Base-by-base conservation (phyloP, 2,888 invertebrate species). In the Noctua janthina region DNA sequence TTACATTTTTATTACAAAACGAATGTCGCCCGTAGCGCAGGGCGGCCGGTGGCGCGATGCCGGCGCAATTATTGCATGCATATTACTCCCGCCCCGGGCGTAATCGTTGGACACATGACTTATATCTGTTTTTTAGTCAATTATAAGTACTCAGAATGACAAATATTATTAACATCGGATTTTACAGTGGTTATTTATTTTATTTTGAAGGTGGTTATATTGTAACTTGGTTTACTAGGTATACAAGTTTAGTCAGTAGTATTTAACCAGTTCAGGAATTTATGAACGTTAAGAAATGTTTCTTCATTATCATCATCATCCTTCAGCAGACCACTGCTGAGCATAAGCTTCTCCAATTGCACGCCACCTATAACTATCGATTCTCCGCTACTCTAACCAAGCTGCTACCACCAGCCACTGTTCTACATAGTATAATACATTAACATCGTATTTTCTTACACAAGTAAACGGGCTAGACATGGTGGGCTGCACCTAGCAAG, bases 21-120 rank as follows among this genome's bases (percentile, higher is more conserved):
- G 76, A 79, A 82, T 90, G 84, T 91, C 86, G 82, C 85, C 81
- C 64, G 84, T 82, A 83, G 87, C 87, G 87, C 73, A 78, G 82
- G 87, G 89, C 84, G 83, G 83, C 56, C 72, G 76, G 83, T 82
- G 17, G 29, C 29, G 35, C 86, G 66, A 66, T 64, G 64, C 10
- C 66, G 20, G 76, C 74, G 87, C 85, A 88, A 88, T 87, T 90
- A 90, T 81, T 84, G 84, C 77, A 71, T 83, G 74, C 85, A 86
- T 87, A 87, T 86, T 88, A 88, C 82, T 74, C 77, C 67, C 73
- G 86, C 87, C 84, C 85, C 70, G 68, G 86, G 90, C 81, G 46
- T 68, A 76, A 78, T 78, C 77, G 71, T 76, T 70, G 79, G 76
- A 82, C 86, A 84, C 73, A 88, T 88, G 86, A 85, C 84, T 87